Percentiles rank a stretch among this genome's conserved stretches.
These are phyloP conservation scores for Albula goreensis DNA, from an alignment of 2,113 vertebrate species.

Conservation along the genomic window DNA sequence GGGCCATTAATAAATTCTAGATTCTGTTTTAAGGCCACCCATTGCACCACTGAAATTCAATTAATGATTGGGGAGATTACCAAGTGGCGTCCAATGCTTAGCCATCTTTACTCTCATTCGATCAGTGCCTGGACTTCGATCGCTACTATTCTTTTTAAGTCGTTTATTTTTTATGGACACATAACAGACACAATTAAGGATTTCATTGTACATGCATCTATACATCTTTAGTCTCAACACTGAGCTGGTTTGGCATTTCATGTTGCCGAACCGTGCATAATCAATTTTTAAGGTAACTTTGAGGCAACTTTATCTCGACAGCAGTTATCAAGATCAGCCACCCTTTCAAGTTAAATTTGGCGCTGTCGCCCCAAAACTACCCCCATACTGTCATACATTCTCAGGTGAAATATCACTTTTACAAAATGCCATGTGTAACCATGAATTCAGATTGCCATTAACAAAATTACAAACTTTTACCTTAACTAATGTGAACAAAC, in stretches of 20 bases:
- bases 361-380: background rate
- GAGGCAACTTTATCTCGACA: background rate
- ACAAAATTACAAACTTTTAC: background rate
- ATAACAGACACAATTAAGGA: background rate
- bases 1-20: background rate
- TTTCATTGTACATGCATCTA: background rate
- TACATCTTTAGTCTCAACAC: background rate
- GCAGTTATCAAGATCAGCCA: background rate
- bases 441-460: background rate
- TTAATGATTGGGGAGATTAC: slow-evolving; percentile 7
- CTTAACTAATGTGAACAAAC: background rate
- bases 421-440: background rate
- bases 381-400: background rate
- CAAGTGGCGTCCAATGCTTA: background rate
- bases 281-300: background rate
- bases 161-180: background rate
- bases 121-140: background rate
- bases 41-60: background rate
- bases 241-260: background rate
- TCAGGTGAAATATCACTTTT: background rate
- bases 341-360: background rate
- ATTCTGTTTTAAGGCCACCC: background rate
- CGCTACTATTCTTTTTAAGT: background rate
- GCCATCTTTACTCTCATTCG: background rate
- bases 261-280: background rate